These are phyloP conservation scores for Drosophila longiperda DNA, from an alignment of 2,888 invertebrate genomes.

Conservation along the genomic window DNA sequence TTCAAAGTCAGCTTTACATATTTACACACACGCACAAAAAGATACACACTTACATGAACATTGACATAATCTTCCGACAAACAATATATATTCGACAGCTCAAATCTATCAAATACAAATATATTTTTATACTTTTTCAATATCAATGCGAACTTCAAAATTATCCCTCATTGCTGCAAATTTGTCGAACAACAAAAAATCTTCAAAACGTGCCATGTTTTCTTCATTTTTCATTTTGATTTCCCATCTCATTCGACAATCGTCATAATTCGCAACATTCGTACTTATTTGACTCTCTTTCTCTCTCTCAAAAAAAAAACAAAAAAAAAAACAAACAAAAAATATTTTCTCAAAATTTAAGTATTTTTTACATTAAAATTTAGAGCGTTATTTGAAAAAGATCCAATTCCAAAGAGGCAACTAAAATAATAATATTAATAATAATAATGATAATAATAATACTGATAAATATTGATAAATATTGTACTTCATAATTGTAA, in stretches of 20 bases:
- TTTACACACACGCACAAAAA: constrained; percentile 20
- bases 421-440: constrained; percentile 33
- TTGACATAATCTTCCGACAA: constrained; percentile 21
- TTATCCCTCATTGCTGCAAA: constrained; percentile 43
- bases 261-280: constrained; percentile 47
- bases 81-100: constrained; percentile 26
- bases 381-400: constrained; percentile 76
- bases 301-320: constrained; percentile 48
- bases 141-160: constrained; percentile 50
- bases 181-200: constrained; percentile 28
- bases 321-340: constrained; percentile 29
- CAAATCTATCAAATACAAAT: constrained; percentile 34
- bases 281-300: constrained; percentile 50
- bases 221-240: constrained; percentile 36
- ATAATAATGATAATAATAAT: constrained; percentile 6
- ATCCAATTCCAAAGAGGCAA: constrained; percentile 51
- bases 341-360: constrained; percentile 8
- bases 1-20: constrained; percentile 3
- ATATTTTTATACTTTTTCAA: constrained; percentile 35
- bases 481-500: not conserved
- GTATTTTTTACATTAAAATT: constrained; percentile 29
- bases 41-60: constrained; percentile 37
- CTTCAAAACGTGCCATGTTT: constrained; percentile 73
- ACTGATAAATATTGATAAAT: constrained; percentile 2
- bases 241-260: constrained; percentile 50